A percentile compares a stretch with the other conserved stretches of the same genome.
phyloP scores from a whole-genome alignment of 1,140 invertebrate species.

The Mizuhopecten yessoensis region DNA sequence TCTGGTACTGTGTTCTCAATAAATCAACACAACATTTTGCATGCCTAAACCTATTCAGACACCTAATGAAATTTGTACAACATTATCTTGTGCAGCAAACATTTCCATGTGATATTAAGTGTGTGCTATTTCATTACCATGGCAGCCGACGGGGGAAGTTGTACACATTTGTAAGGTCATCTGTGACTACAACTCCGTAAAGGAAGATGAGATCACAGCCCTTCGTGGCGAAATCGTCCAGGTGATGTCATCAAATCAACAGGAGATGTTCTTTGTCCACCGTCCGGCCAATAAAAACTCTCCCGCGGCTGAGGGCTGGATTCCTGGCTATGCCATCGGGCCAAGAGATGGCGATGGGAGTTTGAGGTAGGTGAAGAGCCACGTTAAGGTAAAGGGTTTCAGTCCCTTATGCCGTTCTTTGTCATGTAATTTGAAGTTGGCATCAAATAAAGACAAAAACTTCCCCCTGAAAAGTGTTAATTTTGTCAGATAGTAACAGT shows the following conservation, averaged over 20 bases:
- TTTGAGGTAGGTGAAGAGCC: slow-evolving; percentile 71
- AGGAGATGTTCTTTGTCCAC: slow-evolving; percentile 82
- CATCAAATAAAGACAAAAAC: too few species aligned
- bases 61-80: too few species aligned
- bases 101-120: neutral
- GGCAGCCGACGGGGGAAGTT: neutral
- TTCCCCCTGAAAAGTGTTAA: too few species aligned
- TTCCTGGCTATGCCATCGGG: slow-evolving; percentile 87
- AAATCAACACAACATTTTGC: too few species aligned
- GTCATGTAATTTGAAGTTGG: too few species aligned
- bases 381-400: too few species aligned
- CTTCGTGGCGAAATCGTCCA: slow-evolving; percentile 83
- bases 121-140: neutral
- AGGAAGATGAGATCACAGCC: slow-evolving; percentile 84
- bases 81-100: too few species aligned
- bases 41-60: too few species aligned
- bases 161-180: slow-evolving; percentile 75
- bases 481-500: too few species aligned
- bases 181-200: slow-evolving; percentile 83
- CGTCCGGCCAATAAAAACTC: slow-evolving; percentile 80
- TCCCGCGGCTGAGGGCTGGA: slow-evolving; percentile 86
- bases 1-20: too few species aligned
- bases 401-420: too few species aligned
- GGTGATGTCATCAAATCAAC: slow-evolving; percentile 82
- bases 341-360: slow-evolving; percentile 77